Evolutionary conservation across 2,113 vertebrate genomes (phyloP).

Genomic region (Aegypius monachus): DNA sequence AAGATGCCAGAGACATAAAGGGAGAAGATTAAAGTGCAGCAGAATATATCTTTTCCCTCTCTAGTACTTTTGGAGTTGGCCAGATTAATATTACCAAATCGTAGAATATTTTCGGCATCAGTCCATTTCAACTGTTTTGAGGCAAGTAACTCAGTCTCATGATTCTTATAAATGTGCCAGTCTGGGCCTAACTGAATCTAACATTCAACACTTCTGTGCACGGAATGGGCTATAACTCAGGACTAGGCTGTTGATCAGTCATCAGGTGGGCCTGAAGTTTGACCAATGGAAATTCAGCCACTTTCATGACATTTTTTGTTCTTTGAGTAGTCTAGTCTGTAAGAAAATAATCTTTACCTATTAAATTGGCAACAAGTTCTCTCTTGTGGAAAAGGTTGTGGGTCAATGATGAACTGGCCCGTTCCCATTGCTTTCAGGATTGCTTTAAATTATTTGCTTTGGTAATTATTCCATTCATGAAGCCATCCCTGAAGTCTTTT

Average conservation of each 20-base stretch:
- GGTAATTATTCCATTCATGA: neutral
- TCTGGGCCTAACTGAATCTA: neutral
- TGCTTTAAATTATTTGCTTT: neutral
- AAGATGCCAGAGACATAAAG: neutral
- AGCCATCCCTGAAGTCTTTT: neutral
- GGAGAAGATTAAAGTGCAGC: neutral
- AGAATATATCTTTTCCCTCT: neutral
- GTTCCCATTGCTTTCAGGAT: neutral
- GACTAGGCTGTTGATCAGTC: neutral
- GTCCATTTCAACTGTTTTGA: neutral
- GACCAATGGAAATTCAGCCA: neutral
- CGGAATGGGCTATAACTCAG: neutral
- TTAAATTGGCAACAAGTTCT: neutral
- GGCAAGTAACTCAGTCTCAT: neutral
- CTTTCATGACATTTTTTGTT: neutral
- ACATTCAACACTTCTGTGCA: neutral
- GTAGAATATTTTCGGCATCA: neutral
- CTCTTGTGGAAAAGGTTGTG: neutral
- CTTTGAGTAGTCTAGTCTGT: neutral
- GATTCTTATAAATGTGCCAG: neutral
- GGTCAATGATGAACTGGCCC: neutral
- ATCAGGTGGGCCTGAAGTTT: neutral
- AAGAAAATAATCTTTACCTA: neutral
- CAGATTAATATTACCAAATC: neutral
- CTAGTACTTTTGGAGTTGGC: neutral